Evolutionary conservation across 2,888 invertebrate species (phyloP).

Genomic region (Watsonalla cultraria): DNA sequence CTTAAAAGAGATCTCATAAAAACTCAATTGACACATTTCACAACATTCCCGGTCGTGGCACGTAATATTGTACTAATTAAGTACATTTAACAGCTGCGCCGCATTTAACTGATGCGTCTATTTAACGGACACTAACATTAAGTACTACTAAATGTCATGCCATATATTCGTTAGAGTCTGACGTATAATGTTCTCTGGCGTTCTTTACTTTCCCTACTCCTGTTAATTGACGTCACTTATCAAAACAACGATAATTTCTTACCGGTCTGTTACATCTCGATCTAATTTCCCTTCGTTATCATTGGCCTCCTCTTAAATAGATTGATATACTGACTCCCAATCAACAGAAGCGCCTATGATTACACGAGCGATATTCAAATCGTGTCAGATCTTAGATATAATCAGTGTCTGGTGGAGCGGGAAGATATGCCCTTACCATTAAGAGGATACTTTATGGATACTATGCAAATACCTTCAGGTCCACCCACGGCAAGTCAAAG

Average conservation of each 20-base stretch:
- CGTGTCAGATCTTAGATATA: slow-evolving; percentile 24
- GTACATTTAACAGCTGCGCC: slow-evolving; percentile 59
- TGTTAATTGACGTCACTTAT: slow-evolving; percentile 65
- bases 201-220: slow-evolving; percentile 41
- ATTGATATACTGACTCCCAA: slow-evolving; percentile 17
- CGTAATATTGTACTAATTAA: slow-evolving; percentile 57
- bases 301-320: slow-evolving; percentile 14
- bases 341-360: slow-evolving; percentile 20
- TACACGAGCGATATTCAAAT: slow-evolving; percentile 29
- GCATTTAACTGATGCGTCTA: slow-evolving; percentile 59
- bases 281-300: slow-evolving; percentile 19
- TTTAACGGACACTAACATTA: slow-evolving; percentile 62
- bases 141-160: slow-evolving; percentile 68
- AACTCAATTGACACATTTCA: slow-evolving; percentile 9
- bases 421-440: slow-evolving; percentile 33
- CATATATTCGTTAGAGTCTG: slow-evolving; percentile 59
- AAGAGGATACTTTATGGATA: slow-evolving; percentile 33
- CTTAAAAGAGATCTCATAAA: slow-evolving; percentile 1
- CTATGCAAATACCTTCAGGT: slow-evolving; percentile 32
- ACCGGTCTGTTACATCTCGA: slow-evolving; percentile 29
- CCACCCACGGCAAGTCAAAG: slow-evolving; percentile 27
- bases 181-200: slow-evolving; percentile 42
- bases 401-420: slow-evolving; percentile 24
- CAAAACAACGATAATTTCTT: slow-evolving; percentile 50
- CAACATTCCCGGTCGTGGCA: slow-evolving; percentile 24